These are phyloP conservation scores for Macrochelys suwanniensis DNA, from an alignment of 2,797 vertebrate genomes.

Conservation along the genomic window DNA sequence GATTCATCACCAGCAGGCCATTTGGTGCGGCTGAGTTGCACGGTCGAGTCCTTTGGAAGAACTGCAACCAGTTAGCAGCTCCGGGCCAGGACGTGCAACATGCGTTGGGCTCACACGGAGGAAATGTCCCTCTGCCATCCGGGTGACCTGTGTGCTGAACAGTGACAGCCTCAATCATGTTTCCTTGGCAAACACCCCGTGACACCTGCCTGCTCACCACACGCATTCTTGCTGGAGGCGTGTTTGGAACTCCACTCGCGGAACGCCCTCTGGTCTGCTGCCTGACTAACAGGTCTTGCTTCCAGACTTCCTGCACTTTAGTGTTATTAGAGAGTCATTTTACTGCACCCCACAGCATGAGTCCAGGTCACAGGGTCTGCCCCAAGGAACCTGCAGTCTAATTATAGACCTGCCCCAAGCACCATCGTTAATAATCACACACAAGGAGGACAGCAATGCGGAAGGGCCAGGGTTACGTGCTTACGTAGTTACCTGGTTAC, in stretches of 20 bases:
- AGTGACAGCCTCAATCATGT: neutral
- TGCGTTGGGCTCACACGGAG: neutral
- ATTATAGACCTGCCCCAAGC: neutral
- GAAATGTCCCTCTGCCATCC: neutral
- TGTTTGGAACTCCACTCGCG: neutral
- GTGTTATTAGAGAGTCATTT: neutral
- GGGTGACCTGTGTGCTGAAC: neutral
- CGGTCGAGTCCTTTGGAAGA: neutral
- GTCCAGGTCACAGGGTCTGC: neutral
- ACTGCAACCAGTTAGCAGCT: neutral
- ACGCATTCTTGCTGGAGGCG: neutral
- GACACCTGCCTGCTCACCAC: neutral
- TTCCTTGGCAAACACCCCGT: neutral
- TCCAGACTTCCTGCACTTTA: neutral
- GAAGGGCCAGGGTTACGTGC: neutral
- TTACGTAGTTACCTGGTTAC: no score
- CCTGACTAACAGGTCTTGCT: neutral
- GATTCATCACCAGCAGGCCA: no score
- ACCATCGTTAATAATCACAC: neutral
- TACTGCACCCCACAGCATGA: neutral
- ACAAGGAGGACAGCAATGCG: neutral
- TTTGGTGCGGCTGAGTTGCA: no score
- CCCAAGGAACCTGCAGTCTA: neutral
- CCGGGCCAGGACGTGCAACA: neutral
- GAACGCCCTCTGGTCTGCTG: neutral